phyloP scores from a whole-genome alignment of 1,140 invertebrate species.

The Paralvinella palmiformis region DNA sequence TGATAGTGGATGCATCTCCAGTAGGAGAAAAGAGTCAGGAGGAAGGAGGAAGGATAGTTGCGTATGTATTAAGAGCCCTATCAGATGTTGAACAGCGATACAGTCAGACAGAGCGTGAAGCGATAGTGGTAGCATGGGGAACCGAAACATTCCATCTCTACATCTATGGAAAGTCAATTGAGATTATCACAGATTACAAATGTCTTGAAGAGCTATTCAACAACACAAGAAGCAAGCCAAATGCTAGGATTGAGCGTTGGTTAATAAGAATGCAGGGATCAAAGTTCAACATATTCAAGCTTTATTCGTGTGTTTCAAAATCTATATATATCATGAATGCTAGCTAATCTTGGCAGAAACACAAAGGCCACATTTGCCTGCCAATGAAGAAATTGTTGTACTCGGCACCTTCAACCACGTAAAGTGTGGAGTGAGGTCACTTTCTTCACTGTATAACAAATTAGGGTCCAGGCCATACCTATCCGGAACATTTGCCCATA shows the following conservation, averaged over 20 bases:
- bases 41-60: neutral
- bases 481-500: no score
- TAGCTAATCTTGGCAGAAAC: no score
- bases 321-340: no score
- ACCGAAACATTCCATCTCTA: neutral
- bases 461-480: no score
- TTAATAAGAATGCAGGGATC: constrained; percentile 8
- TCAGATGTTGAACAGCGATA: constrained; percentile 2
- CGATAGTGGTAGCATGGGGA: neutral
- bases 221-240: neutral
- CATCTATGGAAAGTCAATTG: constrained; percentile 3
- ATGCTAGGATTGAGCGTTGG: constrained; percentile 5
- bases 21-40: neutral
- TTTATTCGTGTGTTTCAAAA: no score
- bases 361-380: no score
- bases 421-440: no score
- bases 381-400: no score
- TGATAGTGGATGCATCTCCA: constrained; percentile 7
- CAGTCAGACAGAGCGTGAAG: constrained; percentile 4
- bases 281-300: no score
- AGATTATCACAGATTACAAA: constrained; percentile 7
- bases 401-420: no score
- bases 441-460: no score
- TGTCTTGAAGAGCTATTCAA: constrained; percentile 3
- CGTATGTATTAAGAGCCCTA: constrained; percentile 1